Evolutionary conservation across 2,797 vertebrate species (phyloP), one percentile per base, ranked within the genome.

Genomic region (Acanthurus tractus): DNA sequence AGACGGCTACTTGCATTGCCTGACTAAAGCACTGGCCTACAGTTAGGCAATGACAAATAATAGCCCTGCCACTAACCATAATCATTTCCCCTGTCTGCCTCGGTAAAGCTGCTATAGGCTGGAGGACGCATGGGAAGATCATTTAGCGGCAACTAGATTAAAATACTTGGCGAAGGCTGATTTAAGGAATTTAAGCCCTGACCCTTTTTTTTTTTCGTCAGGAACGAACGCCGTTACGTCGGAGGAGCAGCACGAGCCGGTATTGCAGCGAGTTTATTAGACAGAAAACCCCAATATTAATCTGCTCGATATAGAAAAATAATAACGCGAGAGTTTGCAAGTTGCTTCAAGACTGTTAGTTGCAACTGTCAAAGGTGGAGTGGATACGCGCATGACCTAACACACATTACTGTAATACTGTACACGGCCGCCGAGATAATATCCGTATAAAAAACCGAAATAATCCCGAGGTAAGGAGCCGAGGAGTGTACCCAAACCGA

Each of bases 351-450:
- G 93, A 90, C 94, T 93, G 94, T 92, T 34, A 91, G 89, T 90
- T 91, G 93, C 94, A 96, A 93, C 96, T 97, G 96, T 96, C 96
- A 96, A 96, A 95, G 95, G 95, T 93, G 91, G 95, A 95, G 95
- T 91, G 92, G 95, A 93, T 89, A 81, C 93, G 94, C 95, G 94
- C 93, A 93, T 93, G 95, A 95, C 89, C 94, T 93, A 87, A 91
- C 92, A 92, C 91, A 92, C 91, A 92, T 90, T 93, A 92, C 90
- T 91, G 93, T 92, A 89, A 89, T 93, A 94, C 93, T 93, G 95
- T 95, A 93, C 92, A 88, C 93, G 94, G 90, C 90, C 91, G 91
- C 88, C 85, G 86, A 92, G 93, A 94, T 93, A 90, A 92, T 93
- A 92, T 94, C 94, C 93, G 92, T 88, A 85, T 93, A 85, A 92